Evolutionary conservation across 2,797 vertebrate species (phyloP).

Genomic region (Rhinella marina): DNA sequence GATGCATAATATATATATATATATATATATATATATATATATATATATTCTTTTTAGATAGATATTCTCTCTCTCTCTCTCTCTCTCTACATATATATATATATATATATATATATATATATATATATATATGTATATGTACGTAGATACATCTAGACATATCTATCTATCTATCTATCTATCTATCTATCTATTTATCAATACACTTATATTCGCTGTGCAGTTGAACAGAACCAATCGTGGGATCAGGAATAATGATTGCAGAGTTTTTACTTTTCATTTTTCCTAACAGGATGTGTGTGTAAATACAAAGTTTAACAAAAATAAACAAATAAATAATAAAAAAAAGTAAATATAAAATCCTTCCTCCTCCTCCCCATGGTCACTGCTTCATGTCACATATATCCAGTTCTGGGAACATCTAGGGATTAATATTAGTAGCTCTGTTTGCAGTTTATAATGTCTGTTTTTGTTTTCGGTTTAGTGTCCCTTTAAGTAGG

Average conservation of each 20-base stretch:
- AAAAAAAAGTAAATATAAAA: too few relatives aligned
- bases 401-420: neutral
- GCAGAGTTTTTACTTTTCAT: neutral
- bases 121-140: neutral
- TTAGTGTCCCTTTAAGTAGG: neutral
- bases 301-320: too few relatives aligned
- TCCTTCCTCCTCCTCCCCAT: neutral
- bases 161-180: neutral
- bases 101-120: slow-evolving; percentile 46
- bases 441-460: neutral
- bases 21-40: slow-evolving; percentile 41
- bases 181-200: neutral
- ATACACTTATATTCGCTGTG: neutral
- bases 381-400: neutral
- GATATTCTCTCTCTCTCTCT: too few relatives aligned
- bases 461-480: neutral
- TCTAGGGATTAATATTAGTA: neutral
- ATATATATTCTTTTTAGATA: too few relatives aligned
- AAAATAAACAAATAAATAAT: too few relatives aligned
- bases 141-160: neutral
- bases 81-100: too few relatives aligned
- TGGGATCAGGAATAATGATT: neutral
- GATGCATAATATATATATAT: neutral
- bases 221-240: neutral
- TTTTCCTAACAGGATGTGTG: neutral